These are phyloP conservation scores for Tetrapedia diversipes DNA, from an alignment of 2,888 invertebrate species.

Conservation along the genomic window DNA sequence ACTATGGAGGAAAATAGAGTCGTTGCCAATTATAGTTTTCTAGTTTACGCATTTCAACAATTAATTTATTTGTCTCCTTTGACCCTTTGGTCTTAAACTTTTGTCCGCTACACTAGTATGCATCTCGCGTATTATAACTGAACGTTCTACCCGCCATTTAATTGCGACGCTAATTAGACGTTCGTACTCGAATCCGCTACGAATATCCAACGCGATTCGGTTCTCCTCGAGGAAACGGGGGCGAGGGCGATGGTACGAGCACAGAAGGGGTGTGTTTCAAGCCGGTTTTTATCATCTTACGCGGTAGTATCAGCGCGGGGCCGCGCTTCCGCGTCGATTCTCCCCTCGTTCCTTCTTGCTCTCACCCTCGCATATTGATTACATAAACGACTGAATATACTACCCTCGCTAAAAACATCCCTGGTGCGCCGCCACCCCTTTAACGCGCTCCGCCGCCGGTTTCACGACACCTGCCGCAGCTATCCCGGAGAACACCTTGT, in stretches of 20 bases:
- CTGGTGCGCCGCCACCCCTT: constrained; percentile 58
- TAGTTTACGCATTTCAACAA: no score
- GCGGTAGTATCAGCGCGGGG: constrained; percentile 21
- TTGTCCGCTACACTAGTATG: no score
- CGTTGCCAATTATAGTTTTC: no score
- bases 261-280: background rate
- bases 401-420: constrained; percentile 80
- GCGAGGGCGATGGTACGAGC: background rate
- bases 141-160: constrained; percentile 11
- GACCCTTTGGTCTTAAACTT: no score
- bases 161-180: constrained; percentile 32
- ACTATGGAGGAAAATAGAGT: no score
- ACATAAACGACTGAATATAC: constrained; percentile 81
- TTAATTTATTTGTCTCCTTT: no score
- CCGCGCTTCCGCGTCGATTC: constrained; percentile 37
- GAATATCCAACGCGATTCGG: background rate
- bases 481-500: constrained; percentile 39
- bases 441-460: constrained; percentile 23
- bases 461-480: constrained; percentile 39
- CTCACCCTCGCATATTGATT: constrained; percentile 80
- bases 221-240: background rate
- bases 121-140: background rate
- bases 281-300: constrained; percentile 38
- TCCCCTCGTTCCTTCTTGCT: constrained; percentile 49
- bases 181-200: constrained; percentile 8